Evolutionary conservation across 35 echinoderm and acorn worm species (phyloP), one percentile per base, ranked within the genome.

Genomic region (Eucidaris tribuloides): DNA sequence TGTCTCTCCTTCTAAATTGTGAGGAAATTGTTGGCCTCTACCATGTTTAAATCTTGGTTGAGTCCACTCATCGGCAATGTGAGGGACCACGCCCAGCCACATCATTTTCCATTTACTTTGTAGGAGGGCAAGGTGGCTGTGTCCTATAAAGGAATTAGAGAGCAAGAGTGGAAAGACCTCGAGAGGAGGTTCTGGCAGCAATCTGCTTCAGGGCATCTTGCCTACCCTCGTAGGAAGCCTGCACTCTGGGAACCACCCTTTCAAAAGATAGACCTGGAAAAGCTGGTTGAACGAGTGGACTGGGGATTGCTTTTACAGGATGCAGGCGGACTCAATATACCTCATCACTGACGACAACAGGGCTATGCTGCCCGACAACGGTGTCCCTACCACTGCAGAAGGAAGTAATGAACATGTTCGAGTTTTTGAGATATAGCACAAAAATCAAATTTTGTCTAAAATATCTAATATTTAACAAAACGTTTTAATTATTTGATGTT

Each of bases 1-100:
- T 71, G 2, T 35, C 65, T 71, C 33, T 40, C 36, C 65, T 71
- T 1, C 65, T 37, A 38, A 71, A 71, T 22, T 1, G 65, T 22
- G 20, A 7, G 19, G 65, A 39, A 18, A 2, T 71, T 2, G 5
- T 1, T 0, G 33, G 34, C 32, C 36, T 71, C 1, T 71, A 5
- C 22, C 31, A 71, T 33, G n/a, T 71, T 71, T 37, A 71, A 71
- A 37, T 71, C 65, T 5, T 41, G 65, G 65, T 7, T 71, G 65
- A 41, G 2, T 3, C 31, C 65, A 2, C 31, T 38, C 18, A 71
- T 71, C 2, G 5, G 3, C 2, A 42, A 0, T 71, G 65, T 71
- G 2, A 13, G 5, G 15, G 65, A 37, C 17, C 65, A 71, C 17
- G 42, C 65, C 31, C 1, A 71, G 24, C 65, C 65, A 1, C 65